These are phyloP conservation scores for Drosophila subsilvestris DNA, from an alignment of 2,888 invertebrate genomes.

Conservation along the genomic window DNA sequence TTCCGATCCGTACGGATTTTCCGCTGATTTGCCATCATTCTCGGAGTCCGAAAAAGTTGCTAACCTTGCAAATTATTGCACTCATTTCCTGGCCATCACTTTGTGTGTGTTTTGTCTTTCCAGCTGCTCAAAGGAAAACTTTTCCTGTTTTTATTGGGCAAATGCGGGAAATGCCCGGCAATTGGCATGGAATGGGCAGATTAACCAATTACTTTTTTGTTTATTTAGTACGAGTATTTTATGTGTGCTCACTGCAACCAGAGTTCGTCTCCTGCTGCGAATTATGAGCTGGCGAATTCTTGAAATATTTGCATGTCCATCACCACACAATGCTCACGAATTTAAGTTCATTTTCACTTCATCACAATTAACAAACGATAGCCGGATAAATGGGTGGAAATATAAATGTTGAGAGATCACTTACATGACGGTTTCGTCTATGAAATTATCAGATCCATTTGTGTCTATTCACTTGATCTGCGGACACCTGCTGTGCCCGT, in stretches of 20 bases:
- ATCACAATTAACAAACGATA: background rate
- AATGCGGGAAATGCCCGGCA: background rate
- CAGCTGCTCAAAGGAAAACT: slow-evolving; percentile 8
- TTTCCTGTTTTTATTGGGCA: slow-evolving; percentile 11
- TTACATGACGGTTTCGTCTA: background rate
- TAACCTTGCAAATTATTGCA: slow-evolving; percentile 38
- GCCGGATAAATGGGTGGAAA: background rate
- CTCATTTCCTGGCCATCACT: slow-evolving; percentile 33
- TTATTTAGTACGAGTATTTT: slow-evolving; percentile 2
- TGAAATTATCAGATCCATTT: background rate
- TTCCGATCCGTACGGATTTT: slow-evolving; percentile 1
- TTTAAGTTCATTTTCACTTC: background rate
- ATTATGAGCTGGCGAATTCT: background rate
- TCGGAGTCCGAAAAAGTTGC: slow-evolving; percentile 19
- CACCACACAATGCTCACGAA: background rate
- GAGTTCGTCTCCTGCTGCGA: slow-evolving; percentile 10
- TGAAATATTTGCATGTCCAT: background rate
- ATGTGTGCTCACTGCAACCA: slow-evolving; percentile 23
- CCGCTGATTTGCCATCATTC: background rate
- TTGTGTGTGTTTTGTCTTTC: background rate
- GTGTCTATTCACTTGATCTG: background rate
- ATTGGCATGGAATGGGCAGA: slow-evolving; percentile 1
- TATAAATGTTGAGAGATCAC: background rate
- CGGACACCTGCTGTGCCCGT: background rate
- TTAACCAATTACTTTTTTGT: slow-evolving; percentile 32